Base-by-base conservation (phyloP, 1,140 invertebrate genomes). In the Hesperophylax magnus region DNA sequence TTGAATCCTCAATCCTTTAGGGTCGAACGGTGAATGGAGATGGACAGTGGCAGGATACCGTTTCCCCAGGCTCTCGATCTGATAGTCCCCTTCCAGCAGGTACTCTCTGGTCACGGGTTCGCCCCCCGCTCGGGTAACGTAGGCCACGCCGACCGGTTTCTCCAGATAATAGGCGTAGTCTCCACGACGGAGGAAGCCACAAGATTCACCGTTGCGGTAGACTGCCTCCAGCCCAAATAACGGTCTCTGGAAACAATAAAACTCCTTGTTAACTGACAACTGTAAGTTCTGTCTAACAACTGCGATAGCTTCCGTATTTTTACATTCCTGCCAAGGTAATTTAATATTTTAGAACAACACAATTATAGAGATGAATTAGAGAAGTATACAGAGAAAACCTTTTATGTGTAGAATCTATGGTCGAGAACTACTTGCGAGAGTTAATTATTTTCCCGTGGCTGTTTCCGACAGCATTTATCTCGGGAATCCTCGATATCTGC, bases 151-250 rank as follows among this genome's bases (percentile, higher is more conserved):
- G 71, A 97, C 93, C 65, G 93, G 93, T 77, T 93, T 93, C 69
- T 93, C 93, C 53, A 96, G 88, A 69, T 92, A 90, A 85, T 94
- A 96, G 4, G 92, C 95, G 85, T 93, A 97, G 84, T 97, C 96
- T 2, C 94, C 96, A 85, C 96, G 90, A 77, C 96, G 90, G 15
- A 97, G 86, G 83, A 95, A 95, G 56, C 96, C 96, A 31, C 96
- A 95, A 0, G 93, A 88, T 84, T 92, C 87, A 0, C 93, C 93
- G 87, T 98, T 93, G 85, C 96, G 92, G 86, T 93, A 96, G 85
- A 98, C 94, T 0, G 93, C 93, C 91, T 98, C 97, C 79, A 96
- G 89, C 6, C 96, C 96, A 91, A 94, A 96, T 22, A 98, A 85
- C 18, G 95, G 93, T 17, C 95, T 88, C 87, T 93, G 87, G 11